Evolutionary conservation across 2,888 invertebrate genomes (phyloP).

Genomic region (Ommatoiulus sabulosus): DNA sequence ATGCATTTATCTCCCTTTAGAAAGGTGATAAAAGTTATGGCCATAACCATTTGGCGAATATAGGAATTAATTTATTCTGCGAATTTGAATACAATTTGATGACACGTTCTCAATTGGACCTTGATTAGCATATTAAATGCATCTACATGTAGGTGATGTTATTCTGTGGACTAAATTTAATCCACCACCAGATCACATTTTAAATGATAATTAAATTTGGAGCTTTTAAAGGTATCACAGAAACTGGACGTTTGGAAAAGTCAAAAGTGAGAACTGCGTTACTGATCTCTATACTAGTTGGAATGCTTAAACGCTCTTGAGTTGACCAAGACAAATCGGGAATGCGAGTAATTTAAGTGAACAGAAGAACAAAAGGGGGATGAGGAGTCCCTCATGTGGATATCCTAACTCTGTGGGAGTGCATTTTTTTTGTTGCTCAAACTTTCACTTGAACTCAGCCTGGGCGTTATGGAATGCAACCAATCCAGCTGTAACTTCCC

Average conservation of each 20-base stretch:
- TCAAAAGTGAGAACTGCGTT: neutral
- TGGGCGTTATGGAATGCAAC: conserved; percentile 44
- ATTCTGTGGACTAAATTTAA: neutral
- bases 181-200: neutral
- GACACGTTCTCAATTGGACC: neutral
- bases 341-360: conserved; percentile 39
- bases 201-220: neutral
- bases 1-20: neutral
- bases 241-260: no score
- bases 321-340: conserved; percentile 36
- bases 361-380: conserved; percentile 31
- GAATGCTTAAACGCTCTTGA: neutral
- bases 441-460: conserved; percentile 30
- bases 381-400: neutral
- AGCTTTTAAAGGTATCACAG: neutral
- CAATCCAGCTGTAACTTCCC: conserved; percentile 41
- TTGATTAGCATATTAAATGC: neutral
- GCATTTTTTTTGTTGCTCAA: neutral
- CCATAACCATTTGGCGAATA: neutral
- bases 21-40: neutral
- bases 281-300: neutral
- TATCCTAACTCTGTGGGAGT: conserved; percentile 47
- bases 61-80: neutral
- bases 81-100: conserved; percentile 46
- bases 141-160: neutral